Base-by-base conservation (phyloP, 2,113 vertebrate species). In the Aspiorhynchus laticeps region DNA sequence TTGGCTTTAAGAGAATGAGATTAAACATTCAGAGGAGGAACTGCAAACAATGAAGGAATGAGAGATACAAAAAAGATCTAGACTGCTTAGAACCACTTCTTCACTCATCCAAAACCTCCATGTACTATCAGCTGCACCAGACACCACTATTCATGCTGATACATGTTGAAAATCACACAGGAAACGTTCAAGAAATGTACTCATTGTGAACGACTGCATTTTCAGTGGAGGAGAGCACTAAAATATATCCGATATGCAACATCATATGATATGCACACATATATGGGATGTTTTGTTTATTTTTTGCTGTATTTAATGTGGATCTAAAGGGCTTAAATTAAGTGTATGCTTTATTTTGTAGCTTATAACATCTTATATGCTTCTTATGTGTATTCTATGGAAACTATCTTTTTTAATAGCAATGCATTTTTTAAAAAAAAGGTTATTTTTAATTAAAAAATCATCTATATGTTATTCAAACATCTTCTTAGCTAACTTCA, bases 31-130 rank as follows among this genome's bases (percentile, higher is more conserved):
- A 48, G 43, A 87, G 59, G 59, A 84, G 86, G 61, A 69, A 21
- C 31, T 95, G 75, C 91, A 89, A 7, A 92, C 91, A 77, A 89
- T 91, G 86, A 91, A 94, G 89, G 91, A 90, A 85, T 88, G 84
- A 92, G 92, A 88, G 87, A 89, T 75, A 91, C 93, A 48, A 88
- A 91, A 41, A 87, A 93, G n/a, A 90, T 81, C 86, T 87, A 91
- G 89, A 89, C 91, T 92, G 90, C 87, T 92, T 86, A 87, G 80
- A 43, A 88, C 93, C 80, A 85, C 93, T 67, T 91, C 90, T 80
- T 91, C 88, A 53, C 87, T 95, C 67, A 92, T 87, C 77, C 51
- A 86, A 90, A 92, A 94, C 61, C 36, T 87, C 61, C 85, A 85
- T 24, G 15, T 15, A 19, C 3, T 80, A 33, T 26, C 51, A 76